Base-by-base conservation (phyloP, 2,113 vertebrate species). In the Dasyornis broadbenti region DNA sequence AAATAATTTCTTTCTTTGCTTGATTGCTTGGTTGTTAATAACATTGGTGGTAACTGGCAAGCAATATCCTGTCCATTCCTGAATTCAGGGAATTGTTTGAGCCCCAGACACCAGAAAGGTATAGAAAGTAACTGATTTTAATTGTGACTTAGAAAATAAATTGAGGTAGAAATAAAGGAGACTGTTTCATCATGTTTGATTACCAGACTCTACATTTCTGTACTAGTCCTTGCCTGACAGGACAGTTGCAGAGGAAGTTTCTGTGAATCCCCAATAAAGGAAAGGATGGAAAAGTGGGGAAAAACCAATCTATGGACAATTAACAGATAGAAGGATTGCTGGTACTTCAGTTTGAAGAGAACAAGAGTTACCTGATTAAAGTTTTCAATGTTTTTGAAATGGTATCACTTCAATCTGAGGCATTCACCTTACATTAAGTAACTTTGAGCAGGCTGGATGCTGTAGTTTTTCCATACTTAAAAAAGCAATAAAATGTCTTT, bases 401-500 rank as follows among this genome's bases (percentile, higher is more conserved):
- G 13, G 45, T 35, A 47, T 50, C 30, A 17, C 44, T 77, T 80
- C 92, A 69, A 79, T 61, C 6, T 80, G 68, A 91, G 42, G 42
- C 66, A 61, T 65, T 89, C 24, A n/a, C 19, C 27, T 89, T 68
- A 68, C 11, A 50, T 90, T 47, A 71, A 83, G 40, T 61, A 66
- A 52, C 39, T 79, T 65, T 35, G 26, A 82, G n/a, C 23, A 72
- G 64, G 23, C 30, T 50, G 60, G 47, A 14, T 69, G 61, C 44
- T 86, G 39, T 30, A 85, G 45, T 42, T 95, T 88, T 87, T 63
- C 60, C 23, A 76, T 95, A 95, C 84, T 90, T 97, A 97, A 83
- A 92, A 61, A 93, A 82, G n/a, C 30, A 95, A 96, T 96, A 52
- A 94, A 97, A 97, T 95, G 95, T 96, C 87, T 96, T 97, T 85